Evolutionary conservation across 1,140 invertebrate genomes (phyloP), one percentile per base, ranked within the genome.

Genomic region (Chelonus insularis): DNA sequence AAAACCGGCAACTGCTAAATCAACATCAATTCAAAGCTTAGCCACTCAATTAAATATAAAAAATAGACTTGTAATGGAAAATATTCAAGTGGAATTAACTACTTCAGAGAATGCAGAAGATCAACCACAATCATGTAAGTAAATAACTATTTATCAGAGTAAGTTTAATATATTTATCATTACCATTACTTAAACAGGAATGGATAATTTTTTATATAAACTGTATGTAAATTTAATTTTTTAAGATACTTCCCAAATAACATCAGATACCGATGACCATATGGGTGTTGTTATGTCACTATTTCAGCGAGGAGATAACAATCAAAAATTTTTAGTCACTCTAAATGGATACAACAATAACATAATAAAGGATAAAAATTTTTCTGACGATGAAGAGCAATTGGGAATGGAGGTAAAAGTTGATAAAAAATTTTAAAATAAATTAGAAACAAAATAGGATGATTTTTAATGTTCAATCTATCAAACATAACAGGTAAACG

Each of bases 271-370:
- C 11, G 75, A 79, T n/a, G 79, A 82, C 23, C 74, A 80, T 36
- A 73, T 79, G 65, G 73, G 72, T 16, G 70, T 82, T 16, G 74
- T 81, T 4, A 81, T 78, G 69, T 82, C 80, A 12, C 70, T 82
- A 32, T 82, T 82, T 57, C 76, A 82, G 72, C 72, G 72, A 56
- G 75, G 70, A 50, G 71, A 81, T 55, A 67, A 80, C 47, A 80
- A 73, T 64, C 80, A 78, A 62, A 79, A 80, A 64, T 82, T 82
- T 69, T 65, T 82, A 65, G 79, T 82, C 39, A 82, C 80, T 4
- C 57, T 82, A 18, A 82, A 81, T 60, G 80, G 80, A 56, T 80
- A 80, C 41, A 78, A 79, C 48, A 77, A 77, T 57, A 77, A 79
- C 57, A 54, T 69, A 12, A 29, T 64, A 25, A 74, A 76, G 59